A percentile compares a stretch with the other conserved stretches of the same genome.
These are phyloP conservation scores for Bos javanicus DNA, from an alignment of 2,113 vertebrate species.

Conservation along the genomic window DNA sequence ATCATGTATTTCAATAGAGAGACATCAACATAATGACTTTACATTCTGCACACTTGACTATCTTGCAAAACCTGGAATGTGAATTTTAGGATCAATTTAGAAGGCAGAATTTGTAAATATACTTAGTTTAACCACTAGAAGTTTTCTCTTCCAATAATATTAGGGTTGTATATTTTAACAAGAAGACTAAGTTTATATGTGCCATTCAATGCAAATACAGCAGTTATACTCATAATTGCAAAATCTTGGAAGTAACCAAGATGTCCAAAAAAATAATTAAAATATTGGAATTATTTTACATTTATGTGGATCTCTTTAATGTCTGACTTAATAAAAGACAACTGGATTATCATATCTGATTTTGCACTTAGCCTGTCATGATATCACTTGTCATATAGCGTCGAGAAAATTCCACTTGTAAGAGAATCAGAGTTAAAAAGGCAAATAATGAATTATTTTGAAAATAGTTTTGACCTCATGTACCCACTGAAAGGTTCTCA, in stretches of 20 bases:
- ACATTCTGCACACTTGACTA: not conserved
- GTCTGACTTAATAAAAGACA: not conserved
- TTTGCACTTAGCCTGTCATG: not conserved
- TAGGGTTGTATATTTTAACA: not conserved
- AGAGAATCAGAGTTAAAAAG: not conserved
- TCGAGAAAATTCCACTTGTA: not conserved
- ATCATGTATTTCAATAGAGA: not conserved
- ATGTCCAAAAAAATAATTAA: not conserved
- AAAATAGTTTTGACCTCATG: not conserved
- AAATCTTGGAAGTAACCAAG: not conserved
- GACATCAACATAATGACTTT: not conserved
- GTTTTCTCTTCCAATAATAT: not conserved
- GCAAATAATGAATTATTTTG: not conserved
- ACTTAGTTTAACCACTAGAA: not conserved
- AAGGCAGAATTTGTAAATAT: not conserved
- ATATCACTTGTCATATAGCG: not conserved
- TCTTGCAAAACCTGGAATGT: not conserved
- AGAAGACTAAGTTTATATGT: not conserved
- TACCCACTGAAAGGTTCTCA: not conserved
- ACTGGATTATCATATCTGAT: not conserved
- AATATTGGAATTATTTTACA: not conserved
- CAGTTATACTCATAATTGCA: not conserved
- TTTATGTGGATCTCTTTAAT: not conserved
- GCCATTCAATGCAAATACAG: not conserved
- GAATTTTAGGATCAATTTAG: not conserved